Conservation (phyloP, 2,888 invertebrate genomes). For the Drosophila histrio region DNA sequence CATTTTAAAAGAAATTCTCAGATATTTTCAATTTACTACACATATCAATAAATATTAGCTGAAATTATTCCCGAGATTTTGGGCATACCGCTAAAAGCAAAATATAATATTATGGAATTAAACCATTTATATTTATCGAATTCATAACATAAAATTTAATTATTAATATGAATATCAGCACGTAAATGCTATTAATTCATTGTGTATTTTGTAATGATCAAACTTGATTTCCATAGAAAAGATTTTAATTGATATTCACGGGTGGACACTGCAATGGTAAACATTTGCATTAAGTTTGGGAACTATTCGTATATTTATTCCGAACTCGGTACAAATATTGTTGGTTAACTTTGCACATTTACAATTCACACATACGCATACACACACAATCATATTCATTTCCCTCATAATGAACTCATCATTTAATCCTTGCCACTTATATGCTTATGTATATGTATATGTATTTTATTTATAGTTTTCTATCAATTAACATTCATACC, state of each 20-base stretch:
- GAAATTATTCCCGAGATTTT: background rate
- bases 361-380: background rate
- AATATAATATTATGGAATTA: background rate
- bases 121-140: background rate
- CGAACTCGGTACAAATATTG: background rate
- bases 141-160: background rate
- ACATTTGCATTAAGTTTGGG: background rate
- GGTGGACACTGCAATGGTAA: background rate
- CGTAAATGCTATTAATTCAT: background rate
- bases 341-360: background rate
- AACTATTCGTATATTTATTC: background rate
- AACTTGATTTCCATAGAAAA: background rate
- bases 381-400: constrained; percentile 1
- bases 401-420: constrained; percentile 19
- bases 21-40: too few species aligned
- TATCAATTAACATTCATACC: constrained; percentile 51
- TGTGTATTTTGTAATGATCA: background rate
- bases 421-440: constrained; percentile 36
- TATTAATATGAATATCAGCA: background rate
- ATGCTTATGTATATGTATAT: constrained; percentile 46
- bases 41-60: background rate
- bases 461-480: constrained; percentile 67
- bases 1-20: too few species aligned
- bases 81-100: background rate
- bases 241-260: background rate